phyloP scores from a whole-genome alignment of 2,113 vertebrate genomes.

The Halichoerus grypus region DNA sequence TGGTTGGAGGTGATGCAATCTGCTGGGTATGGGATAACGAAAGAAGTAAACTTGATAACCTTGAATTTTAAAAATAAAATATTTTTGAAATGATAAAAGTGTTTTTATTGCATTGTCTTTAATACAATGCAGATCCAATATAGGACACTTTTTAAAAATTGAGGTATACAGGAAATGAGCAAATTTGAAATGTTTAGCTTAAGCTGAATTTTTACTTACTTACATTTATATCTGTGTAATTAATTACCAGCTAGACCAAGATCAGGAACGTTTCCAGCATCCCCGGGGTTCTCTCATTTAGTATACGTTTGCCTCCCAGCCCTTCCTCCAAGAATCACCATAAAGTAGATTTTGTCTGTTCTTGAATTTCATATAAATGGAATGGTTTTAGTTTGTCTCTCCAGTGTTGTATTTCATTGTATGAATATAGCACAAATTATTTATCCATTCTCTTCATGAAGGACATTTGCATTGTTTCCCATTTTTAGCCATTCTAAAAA shows the following conservation, averaged over 20 bases:
- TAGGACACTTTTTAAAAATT: background rate
- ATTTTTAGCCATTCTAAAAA: background rate
- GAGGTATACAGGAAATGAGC: background rate
- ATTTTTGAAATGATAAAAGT: background rate
- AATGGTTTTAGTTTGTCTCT: background rate
- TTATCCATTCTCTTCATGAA: background rate
- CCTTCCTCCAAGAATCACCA: background rate
- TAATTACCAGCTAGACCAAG: background rate
- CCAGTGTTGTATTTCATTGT: background rate
- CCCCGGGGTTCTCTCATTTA: background rate
- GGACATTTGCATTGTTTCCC: background rate
- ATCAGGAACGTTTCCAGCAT: background rate
- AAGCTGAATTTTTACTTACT: background rate
- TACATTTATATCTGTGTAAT: background rate
- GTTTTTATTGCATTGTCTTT: constrained; percentile 18
- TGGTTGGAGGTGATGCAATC: background rate
- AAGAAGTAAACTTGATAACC: background rate
- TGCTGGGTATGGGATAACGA: background rate
- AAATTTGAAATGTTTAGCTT: constrained; percentile 20
- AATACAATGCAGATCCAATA: background rate
- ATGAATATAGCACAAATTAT: constrained; percentile 1
- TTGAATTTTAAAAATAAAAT: constrained; percentile 24
- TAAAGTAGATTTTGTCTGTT: background rate
- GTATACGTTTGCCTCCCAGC: background rate
- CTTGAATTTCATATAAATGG: constrained; percentile 2